Evolutionary conservation across 2,888 invertebrate genomes (phyloP).

Genomic region (Apodemia zela): DNA sequence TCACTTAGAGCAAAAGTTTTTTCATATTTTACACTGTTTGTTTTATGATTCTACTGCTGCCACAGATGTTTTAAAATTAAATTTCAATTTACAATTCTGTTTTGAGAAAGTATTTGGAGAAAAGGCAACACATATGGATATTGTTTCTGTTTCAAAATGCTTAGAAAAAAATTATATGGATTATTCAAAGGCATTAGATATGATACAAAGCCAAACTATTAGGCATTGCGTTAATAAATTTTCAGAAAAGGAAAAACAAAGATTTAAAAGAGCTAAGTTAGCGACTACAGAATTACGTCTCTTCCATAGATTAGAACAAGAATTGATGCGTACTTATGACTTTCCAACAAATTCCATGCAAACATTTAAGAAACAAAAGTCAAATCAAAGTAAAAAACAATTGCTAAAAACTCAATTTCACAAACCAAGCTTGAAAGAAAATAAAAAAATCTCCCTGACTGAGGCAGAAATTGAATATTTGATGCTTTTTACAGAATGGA

Average conservation of each 20-base stretch:
- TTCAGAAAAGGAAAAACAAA: slow-evolving; percentile 68
- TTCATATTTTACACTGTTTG: slow-evolving; percentile 74
- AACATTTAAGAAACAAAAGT: background rate
- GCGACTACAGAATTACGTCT: slow-evolving; percentile 80
- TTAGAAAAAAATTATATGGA: slow-evolving; percentile 80
- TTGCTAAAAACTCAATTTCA: slow-evolving; percentile 17
- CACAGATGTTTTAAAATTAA: slow-evolving; percentile 77
- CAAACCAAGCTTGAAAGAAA: slow-evolving; percentile 27
- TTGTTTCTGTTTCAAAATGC: slow-evolving; percentile 77
- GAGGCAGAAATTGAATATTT: slow-evolving; percentile 62
- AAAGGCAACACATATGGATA: slow-evolving; percentile 79
- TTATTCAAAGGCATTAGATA: slow-evolving; percentile 75
- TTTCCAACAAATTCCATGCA: slow-evolving; percentile 34
- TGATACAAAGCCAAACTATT: slow-evolving; percentile 74
- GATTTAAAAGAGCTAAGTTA: slow-evolving; percentile 72
- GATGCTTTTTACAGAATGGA: slow-evolving; percentile 64
- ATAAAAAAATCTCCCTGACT: slow-evolving; percentile 37
- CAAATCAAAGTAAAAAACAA: slow-evolving; percentile 2
- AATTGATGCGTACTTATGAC: slow-evolving; percentile 63
- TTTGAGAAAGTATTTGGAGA: slow-evolving; percentile 81
- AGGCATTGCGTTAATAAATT: slow-evolving; percentile 71
- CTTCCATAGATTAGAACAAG: slow-evolving; percentile 66
- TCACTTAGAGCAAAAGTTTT: slow-evolving; percentile 75
- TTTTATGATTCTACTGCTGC: slow-evolving; percentile 80
- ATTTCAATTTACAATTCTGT: slow-evolving; percentile 82